Evolutionary conservation across 2,113 vertebrate species (phyloP), one percentile per base, ranked within the genome.

Genomic region (Euleptes europaea): DNA sequence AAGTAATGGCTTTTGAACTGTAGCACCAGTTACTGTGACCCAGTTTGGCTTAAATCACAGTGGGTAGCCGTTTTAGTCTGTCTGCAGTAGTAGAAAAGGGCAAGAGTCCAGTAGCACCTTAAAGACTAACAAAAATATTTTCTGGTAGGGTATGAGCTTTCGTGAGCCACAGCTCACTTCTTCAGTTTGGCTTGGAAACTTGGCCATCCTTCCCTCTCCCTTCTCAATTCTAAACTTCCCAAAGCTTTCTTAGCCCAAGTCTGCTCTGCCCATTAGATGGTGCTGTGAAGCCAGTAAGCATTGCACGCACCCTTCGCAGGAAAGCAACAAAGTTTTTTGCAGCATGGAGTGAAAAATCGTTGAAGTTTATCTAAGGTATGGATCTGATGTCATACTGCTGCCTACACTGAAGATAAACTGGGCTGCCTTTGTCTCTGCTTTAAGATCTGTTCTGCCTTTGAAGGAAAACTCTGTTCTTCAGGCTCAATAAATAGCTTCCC

Each of bases 171-270:
- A n/a, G n/a, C n/a, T n/a, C n/a, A n/a, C n/a, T n/a, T n/a, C n/a
- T n/a, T n/a, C n/a, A 49, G 26, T 66, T 33, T 40, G 28, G 7
- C 19, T 28, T 26, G 3, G 40, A n/a, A 79, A 3, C 31, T 8
- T 70, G 33, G 2, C 51, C 42, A 63, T 47, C 0, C 0, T 6
- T 84, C 1, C 0, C 44, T 0, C 33, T 21, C 1, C 0, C 3
- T 2, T 51, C 42, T 51, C 42, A 4, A 49, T 69, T 66, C 73
- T 6, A 3, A 38, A 38, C 35, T 57, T 70, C 21, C 9, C 15
- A 17, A 67, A 72, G 17, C 40, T 72, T 78, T 13, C 35, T 66
- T 72, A n/a, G 67, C 80, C 75, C 47, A 28, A 44, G 49, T 54
- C 42, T 47, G 4, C 42, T 66, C 78, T 74, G 42, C 33, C 76